Percentiles rank a stretch among this genome's conserved stretches.
phyloP scores from a whole-genome alignment of 1,140 invertebrate species.

The Drosophila pseudoobscura region DNA sequence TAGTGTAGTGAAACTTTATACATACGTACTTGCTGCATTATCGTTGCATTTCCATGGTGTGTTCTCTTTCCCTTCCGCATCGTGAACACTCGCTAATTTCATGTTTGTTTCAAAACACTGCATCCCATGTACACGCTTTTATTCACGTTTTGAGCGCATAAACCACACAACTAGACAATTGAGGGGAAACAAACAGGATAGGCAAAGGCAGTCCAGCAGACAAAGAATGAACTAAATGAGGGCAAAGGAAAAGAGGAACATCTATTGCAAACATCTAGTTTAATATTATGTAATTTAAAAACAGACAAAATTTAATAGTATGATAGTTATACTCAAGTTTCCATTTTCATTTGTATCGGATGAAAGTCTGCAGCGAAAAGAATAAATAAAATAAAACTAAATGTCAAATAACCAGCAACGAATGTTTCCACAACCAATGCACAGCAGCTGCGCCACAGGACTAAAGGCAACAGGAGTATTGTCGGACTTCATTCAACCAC shows the following conservation, averaged over 20 bases:
- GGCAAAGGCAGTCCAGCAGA: constrained; percentile 27
- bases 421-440: constrained; percentile 16
- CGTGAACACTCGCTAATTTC: background rate
- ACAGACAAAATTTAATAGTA: constrained; percentile 67
- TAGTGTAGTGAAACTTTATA: constrained; percentile 55
- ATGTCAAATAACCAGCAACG: constrained; percentile 62
- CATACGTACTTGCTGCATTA: constrained; percentile 62
- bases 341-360: constrained; percentile 74
- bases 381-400: constrained; percentile 60
- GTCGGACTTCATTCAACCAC: constrained; percentile 24
- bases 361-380: constrained; percentile 74
- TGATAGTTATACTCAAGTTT: constrained; percentile 77
- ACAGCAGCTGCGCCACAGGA: constrained; percentile 32
- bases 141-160: no score
- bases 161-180: constrained; percentile 52
- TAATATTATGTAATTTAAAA: constrained; percentile 79
- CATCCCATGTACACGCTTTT: no score
- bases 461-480: constrained; percentile 23
- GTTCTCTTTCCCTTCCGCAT: background rate
- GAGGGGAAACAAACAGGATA: constrained; percentile 53
- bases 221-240: constrained; percentile 32
- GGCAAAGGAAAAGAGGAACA: constrained; percentile 17
- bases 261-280: constrained; percentile 71
- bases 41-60: constrained; percentile 61
- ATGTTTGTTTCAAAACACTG: constrained; percentile 1